Evolutionary conservation across 2,888 invertebrate genomes (phyloP).

Genomic region (Ectemnius cavifrons): DNA sequence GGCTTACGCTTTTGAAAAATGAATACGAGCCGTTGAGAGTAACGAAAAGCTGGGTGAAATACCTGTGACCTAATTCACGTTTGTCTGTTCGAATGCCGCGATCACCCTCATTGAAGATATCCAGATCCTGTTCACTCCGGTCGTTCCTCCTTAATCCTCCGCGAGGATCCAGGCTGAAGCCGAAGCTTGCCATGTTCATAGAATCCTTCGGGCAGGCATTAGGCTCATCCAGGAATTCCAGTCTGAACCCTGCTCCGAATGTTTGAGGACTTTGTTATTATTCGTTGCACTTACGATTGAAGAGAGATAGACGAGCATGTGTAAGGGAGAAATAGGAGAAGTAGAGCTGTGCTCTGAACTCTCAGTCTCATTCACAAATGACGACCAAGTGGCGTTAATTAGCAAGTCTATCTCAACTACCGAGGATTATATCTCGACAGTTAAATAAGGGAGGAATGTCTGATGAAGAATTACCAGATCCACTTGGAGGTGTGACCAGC

Average conservation of each 20-base stretch:
- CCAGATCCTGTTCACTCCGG: slow-evolving; percentile 71
- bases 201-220: slow-evolving; percentile 52
- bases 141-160: slow-evolving; percentile 63
- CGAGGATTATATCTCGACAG: no score
- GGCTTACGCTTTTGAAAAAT: no score
- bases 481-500: slow-evolving; percentile 28
- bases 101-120: slow-evolving; percentile 70
- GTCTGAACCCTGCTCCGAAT: slow-evolving; percentile 53
- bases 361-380: no score
- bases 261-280: slow-evolving; percentile 30
- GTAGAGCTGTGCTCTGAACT: neutral
- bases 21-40: no score
- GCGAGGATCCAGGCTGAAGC: slow-evolving; percentile 27
- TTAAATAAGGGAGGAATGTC: no score
- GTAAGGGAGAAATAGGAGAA: neutral
- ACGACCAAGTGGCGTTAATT: no score
- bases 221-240: slow-evolving; percentile 54
- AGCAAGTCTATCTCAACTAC: no score
- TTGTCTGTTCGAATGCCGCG: slow-evolving; percentile 68
- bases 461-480: slow-evolving; percentile 45
- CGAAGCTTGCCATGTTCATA: slow-evolving; percentile 54
- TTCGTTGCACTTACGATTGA: neutral
- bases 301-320: neutral
- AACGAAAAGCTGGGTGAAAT: slow-evolving; percentile 39
- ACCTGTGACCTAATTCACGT: slow-evolving; percentile 76